Evolutionary conservation across 2,888 invertebrate genomes (phyloP).

Genomic region (Thymelicus sylvestris): DNA sequence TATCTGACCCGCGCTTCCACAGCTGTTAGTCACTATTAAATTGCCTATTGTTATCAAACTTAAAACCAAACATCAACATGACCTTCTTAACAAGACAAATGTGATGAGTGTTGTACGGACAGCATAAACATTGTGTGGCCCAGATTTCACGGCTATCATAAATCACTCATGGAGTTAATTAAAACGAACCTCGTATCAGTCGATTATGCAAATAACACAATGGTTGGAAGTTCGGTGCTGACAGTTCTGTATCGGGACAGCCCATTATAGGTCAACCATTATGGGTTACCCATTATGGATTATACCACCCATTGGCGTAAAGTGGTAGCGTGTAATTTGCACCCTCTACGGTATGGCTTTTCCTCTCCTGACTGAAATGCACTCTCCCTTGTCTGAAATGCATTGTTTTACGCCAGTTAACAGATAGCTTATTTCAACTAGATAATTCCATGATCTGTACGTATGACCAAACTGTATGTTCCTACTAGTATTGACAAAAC

Average conservation of each 20-base stretch:
- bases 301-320: background rate
- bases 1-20: no score
- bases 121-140: slow-evolving; percentile 26
- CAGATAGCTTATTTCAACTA: no score
- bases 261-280: background rate
- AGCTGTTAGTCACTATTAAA: no score
- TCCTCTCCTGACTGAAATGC: no score
- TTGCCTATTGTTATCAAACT: no score
- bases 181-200: slow-evolving; percentile 45
- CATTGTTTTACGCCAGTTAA: no score
- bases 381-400: no score
- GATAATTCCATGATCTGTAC: no score
- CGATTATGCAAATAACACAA: slow-evolving; percentile 13
- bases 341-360: no score
- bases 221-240: background rate
- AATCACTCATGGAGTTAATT: slow-evolving; percentile 64
- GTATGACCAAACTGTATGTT: no score
- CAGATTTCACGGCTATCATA: slow-evolving; percentile 45
- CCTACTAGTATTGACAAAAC: no score
- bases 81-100: background rate
- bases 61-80: background rate
- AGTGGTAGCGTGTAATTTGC: slow-evolving; percentile 7
- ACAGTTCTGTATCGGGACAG: slow-evolving; percentile 40
- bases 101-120: slow-evolving; percentile 24
- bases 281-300: background rate